Base-by-base conservation (phyloP, 2,113 vertebrate species). In the Gallinago jamesoni region DNA sequence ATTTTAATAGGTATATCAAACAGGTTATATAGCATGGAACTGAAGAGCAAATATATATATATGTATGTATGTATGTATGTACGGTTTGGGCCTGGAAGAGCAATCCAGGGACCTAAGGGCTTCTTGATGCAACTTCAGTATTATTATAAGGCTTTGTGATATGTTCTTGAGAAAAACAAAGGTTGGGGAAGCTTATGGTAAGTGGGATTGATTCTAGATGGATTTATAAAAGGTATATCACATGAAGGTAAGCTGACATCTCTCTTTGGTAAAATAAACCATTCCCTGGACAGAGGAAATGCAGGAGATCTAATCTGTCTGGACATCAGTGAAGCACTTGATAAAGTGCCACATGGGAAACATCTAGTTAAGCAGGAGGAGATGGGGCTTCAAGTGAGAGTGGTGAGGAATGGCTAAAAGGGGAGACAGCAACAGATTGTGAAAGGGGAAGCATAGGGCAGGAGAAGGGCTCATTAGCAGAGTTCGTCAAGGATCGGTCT, bases 381-480 rank as follows among this genome's bases (percentile, higher is more conserved):
- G 87, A 87, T 57, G 87, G 84, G 68, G 37, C 72, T 94, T 91
- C 12, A 1, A 62, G 70, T 85, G 90, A 90, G 93, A 84, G 78
- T 91, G 91, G 95, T 83, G 90, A 97, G 92, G 95, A 97, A 97
- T 96, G 96, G 93, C 81, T 96, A 96, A 95, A 93, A 95, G 94
- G 93, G 92, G 90, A 96, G 92, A 86, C 92, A 93, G 93, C 84
- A 90, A 76, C n/a, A 59, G 85, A 87, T 83, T 91, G 87, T 76
- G 87, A 12, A 56, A 96, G 94, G 89, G 95, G 96, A 95, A 90
- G 87, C 87, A 90, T 2, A 91, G 94, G 95, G 92, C 96, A 95
- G 90, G 94, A 96, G 92, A 96, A 96, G 95, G 95, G 94, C 95
- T 97, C 94, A 94, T 96, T 97, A 97, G 94, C 7, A 4, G 95